Percentiles rank a stretch among this genome's conserved stretches.
Evolutionary conservation across 2,113 vertebrate genomes (phyloP).

Genomic region (Poecilia latipinna): DNA sequence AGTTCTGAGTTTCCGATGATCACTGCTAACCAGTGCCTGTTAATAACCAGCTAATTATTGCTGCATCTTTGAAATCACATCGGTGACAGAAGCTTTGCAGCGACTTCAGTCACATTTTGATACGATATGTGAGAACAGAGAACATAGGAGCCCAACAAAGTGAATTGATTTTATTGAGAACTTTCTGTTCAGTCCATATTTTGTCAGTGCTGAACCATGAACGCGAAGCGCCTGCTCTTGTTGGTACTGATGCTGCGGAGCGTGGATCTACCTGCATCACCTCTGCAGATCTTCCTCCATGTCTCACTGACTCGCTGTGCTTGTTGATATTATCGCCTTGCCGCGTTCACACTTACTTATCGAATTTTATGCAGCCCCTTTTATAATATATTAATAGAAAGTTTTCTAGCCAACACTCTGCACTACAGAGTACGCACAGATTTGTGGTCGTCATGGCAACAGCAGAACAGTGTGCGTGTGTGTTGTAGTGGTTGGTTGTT

Average conservation of each 20-base stretch:
- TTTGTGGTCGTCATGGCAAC: slow-evolving; percentile 81
- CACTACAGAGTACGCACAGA: slow-evolving; percentile 20
- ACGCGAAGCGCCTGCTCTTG: not conserved
- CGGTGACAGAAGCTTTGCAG: no score
- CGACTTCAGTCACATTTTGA: no score
- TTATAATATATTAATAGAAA: slow-evolving; percentile 4
- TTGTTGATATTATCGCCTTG: not conserved
- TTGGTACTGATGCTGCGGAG: not conserved
- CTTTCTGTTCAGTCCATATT: not conserved
- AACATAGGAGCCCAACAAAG: no score
- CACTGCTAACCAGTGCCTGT: no score
- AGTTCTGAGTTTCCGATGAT: no score
- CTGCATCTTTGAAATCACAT: no score
- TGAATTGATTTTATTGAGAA: not conserved
- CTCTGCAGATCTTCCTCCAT: not conserved
- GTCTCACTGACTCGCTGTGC: not conserved
- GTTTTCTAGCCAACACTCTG: slow-evolving; percentile 28
- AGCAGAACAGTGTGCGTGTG: slow-evolving; percentile 39
- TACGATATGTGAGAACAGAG: no score
- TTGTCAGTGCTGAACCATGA: not conserved
- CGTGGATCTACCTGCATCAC: not conserved
- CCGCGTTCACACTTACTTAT: not conserved
- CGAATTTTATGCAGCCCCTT: not conserved
- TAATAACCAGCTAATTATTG: no score
- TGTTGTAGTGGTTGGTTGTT: not conserved